A percentile compares a stretch with the other conserved stretches of the same genome.
These are phyloP conservation scores for Acronicta psi DNA, from an alignment of 2,888 invertebrate genomes.

Conservation along the genomic window DNA sequence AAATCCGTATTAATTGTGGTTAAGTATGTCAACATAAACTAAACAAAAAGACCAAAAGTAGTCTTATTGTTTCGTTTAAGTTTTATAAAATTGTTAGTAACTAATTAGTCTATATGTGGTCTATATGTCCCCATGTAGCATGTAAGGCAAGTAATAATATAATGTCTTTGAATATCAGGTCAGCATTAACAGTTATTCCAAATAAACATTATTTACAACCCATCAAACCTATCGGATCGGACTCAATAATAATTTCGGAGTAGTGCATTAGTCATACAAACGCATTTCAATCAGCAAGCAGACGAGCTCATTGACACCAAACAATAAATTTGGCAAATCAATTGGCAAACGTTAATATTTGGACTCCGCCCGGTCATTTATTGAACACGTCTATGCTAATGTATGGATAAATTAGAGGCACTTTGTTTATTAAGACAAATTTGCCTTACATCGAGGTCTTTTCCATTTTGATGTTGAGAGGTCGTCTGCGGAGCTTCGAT, in stretches of 20 bases:
- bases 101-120: too few species aligned
- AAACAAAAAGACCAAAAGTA: too few species aligned
- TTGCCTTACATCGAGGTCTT: conserved; percentile 20
- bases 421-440: conserved; percentile 43
- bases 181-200: conserved; percentile 8
- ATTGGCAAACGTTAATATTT: conserved; percentile 71
- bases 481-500: neutral
- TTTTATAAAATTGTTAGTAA: too few species aligned
- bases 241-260: conserved; percentile 45
- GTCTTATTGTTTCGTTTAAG: too few species aligned
- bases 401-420: conserved; percentile 41
- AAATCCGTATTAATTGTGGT: too few species aligned
- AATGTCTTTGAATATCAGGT: neutral
- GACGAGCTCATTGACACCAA: conserved; percentile 74
- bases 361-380: conserved; percentile 58
- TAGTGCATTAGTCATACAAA: conserved; percentile 53
- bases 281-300: conserved; percentile 74
- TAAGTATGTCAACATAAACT: too few species aligned
- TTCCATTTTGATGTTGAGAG: conserved; percentile 8
- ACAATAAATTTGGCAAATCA: conserved; percentile 77
- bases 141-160: too few species aligned
- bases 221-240: conserved; percentile 30
- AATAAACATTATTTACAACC: conserved; percentile 26
- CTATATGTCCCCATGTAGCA: too few species aligned
- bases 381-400: conserved; percentile 54